A percentile compares a stretch with the other conserved stretches of the same genome.
phyloP scores from a whole-genome alignment of 1,140 invertebrate species.

The Danaus plexippus region DNA sequence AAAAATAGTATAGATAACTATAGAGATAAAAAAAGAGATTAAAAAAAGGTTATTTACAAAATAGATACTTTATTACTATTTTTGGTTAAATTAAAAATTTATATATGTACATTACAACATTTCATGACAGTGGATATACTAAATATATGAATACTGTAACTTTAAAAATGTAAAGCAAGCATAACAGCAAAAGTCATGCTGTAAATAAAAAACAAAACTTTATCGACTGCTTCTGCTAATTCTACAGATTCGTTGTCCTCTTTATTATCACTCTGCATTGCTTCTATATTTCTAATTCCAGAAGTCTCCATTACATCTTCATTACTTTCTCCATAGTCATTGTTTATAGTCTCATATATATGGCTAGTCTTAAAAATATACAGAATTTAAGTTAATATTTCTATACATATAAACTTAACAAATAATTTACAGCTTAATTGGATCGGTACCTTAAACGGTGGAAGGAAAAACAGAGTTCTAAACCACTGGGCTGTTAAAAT shows the following conservation, averaged over 20 bases:
- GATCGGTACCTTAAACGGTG: conserved; percentile 38
- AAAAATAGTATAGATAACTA: too few relatives aligned
- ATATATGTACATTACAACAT: too few relatives aligned
- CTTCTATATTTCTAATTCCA: conserved; percentile 33
- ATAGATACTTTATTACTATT: conserved; percentile 1
- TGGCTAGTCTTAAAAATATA: conserved; percentile 29
- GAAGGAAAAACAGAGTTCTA: conserved; percentile 42
- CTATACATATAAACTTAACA: conserved; percentile 7
- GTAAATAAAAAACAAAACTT: conserved; percentile 43
- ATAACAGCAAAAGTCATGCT: conserved; percentile 38
- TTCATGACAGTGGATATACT: too few relatives aligned
- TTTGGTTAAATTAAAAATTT: too few relatives aligned
- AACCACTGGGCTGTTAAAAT: conserved; percentile 32
- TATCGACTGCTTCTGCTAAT: conserved; percentile 46
- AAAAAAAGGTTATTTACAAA: conserved; percentile 1
- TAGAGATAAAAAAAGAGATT: neutral
- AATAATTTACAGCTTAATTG: conserved; percentile 6
- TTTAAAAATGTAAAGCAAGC: conserved; percentile 39
- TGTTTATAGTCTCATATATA: conserved; percentile 44
- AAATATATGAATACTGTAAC: neutral
- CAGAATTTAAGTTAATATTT: conserved; percentile 8
- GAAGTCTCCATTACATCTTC: conserved; percentile 18
- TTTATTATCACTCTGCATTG: conserved; percentile 40
- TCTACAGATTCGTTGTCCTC: conserved; percentile 35
- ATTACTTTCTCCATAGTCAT: conserved; percentile 26